Conservation (phyloP, 2,888 invertebrate species). For the Erebia palarica region DNA sequence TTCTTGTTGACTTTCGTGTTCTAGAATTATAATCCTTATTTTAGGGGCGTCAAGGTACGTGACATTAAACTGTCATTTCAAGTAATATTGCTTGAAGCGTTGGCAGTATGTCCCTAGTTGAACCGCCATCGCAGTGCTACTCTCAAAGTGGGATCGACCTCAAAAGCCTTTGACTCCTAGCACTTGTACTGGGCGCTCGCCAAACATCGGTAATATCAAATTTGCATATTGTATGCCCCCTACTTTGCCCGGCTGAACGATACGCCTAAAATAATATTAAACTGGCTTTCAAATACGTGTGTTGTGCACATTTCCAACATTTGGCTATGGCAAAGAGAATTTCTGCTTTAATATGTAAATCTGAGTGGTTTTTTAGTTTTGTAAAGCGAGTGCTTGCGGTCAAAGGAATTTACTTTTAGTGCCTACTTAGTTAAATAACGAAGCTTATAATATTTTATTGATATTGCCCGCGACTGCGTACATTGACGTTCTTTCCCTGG, state of each 20-base stretch:
- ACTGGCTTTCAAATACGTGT: conserved; percentile 18
- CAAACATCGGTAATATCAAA: conserved; percentile 37
- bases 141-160: conserved; percentile 29
- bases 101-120: background rate
- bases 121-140: conserved; percentile 26
- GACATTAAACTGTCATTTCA: too few species aligned
- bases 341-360: conserved; percentile 19
- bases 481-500: too few species aligned
- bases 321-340: conserved; percentile 14
- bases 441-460: too few species aligned
- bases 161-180: conserved; percentile 31
- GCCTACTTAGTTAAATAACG: too few species aligned
- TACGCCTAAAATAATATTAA: conserved; percentile 13
- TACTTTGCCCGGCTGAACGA: conserved; percentile 11
- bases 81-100: too few species aligned
- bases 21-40: too few species aligned
- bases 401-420: background rate
- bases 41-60: too few species aligned
- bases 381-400: background rate
- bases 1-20: too few species aligned
- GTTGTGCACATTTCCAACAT: conserved; percentile 19
- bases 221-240: conserved; percentile 38
- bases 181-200: conserved; percentile 33
- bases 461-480: too few species aligned
- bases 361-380: conserved; percentile 4